phyloP scores from a whole-genome alignment of 2,113 vertebrate genomes.

The Scatophagus argus region DNA sequence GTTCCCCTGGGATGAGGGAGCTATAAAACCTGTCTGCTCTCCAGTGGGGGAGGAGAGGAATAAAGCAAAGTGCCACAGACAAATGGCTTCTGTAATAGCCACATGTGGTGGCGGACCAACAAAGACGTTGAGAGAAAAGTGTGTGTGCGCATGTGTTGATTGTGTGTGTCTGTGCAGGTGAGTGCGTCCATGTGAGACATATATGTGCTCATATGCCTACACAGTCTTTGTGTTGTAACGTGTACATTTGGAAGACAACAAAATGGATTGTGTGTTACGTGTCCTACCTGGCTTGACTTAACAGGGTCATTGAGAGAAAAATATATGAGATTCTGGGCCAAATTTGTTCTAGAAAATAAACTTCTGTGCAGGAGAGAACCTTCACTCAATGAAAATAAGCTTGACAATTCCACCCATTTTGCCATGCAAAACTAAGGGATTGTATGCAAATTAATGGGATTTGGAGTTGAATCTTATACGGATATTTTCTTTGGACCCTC shows the following conservation, averaged over 20 bases:
- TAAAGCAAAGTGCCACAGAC: constrained; percentile 79
- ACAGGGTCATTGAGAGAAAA: background rate
- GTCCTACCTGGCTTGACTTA: background rate
- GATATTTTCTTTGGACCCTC: background rate
- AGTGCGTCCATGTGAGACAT: background rate
- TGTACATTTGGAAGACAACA: constrained; percentile 18
- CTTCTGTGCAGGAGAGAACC: background rate
- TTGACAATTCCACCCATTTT: background rate
- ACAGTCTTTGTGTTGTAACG: background rate
- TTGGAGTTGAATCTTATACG: background rate
- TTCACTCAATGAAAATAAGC: background rate
- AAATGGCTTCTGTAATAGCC: constrained; percentile 77
- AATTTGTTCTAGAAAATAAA: background rate
- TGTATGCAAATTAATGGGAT: background rate
- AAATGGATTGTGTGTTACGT: background rate
- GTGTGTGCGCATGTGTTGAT: constrained; percentile 15
- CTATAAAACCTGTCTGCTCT: constrained; percentile 79
- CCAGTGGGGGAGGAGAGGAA: constrained; percentile 72
- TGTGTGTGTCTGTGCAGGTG: background rate
- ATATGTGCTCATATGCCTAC: background rate
- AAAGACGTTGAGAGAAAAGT: constrained; percentile 57
- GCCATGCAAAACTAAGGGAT: background rate
- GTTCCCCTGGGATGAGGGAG: constrained; percentile 59
- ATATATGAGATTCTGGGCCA: background rate
- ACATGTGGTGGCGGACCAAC: constrained; percentile 75